Base-by-base conservation (phyloP, 2,113 vertebrate species). In the Ageneiosus marmoratus region DNA sequence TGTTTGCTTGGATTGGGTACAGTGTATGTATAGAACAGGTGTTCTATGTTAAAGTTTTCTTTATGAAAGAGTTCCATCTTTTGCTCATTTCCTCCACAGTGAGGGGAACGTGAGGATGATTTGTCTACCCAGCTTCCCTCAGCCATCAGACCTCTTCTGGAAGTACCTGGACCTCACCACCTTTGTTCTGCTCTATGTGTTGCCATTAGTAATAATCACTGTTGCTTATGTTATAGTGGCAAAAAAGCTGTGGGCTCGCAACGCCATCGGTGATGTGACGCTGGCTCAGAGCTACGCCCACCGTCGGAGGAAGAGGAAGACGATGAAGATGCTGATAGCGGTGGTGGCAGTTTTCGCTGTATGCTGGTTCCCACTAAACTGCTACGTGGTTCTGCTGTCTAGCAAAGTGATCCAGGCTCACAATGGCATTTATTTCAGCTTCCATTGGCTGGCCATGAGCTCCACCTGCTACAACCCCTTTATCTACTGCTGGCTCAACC, bases 381-480 rank as follows among this genome's bases (percentile, higher is more conserved):
- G 97, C 90, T 99, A 98, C 0, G 96, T 98, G 0, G 88, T 99
- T 84, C 95, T 98, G n/a, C 93, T 98, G 32, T 98, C 97, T 89
- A 98, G 96, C 90, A 96, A 96, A 89, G 94, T 93, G 83, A 96
- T 98, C 84, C 93, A 67, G 72, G 95, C 94, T 69, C 98, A 95
- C 86, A 98, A 98, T 0, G 94, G 91, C 58, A 85, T 98, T 69
- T 99, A 97, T 88, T 98, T 99, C 0, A 93, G 94, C 86, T 98
- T 98, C 88, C 97, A 99, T 89, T 99, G 97, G 97, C 91, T 98
- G 0, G 97, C 97, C 13, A 97, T 95, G 95, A 98, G 97, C 91
- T 97, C 97, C 88, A 97, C 97, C 62, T 99, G 97, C 92, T 98
- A 97, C 91, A 99, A 98, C 88, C 97, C 97, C 5, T 99, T 98